Percentiles rank a stretch among this genome's conserved stretches.
Conservation (phyloP, 92 coral and sea anemone genomes). For the Epizoanthus stellaris region DNA sequence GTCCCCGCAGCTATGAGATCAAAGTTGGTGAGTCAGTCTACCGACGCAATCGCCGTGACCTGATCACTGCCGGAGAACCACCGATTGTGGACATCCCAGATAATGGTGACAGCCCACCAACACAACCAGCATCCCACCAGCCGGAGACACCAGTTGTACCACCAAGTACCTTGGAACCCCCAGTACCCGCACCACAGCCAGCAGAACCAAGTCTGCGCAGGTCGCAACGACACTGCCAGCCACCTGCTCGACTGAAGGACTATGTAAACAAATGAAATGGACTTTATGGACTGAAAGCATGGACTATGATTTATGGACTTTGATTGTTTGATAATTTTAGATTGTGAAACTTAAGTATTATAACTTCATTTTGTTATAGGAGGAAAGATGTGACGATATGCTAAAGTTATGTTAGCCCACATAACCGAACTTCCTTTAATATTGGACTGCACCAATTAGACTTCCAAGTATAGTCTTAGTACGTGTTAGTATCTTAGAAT, state of each 20-base stretch:
- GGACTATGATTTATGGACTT: neutral
- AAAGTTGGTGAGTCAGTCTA: slow-evolving; percentile 28
- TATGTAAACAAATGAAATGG: neutral
- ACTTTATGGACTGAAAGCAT: neutral
- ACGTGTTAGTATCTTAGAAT: neutral
- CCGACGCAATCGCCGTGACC: slow-evolving; percentile 46
- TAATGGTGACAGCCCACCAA: neutral
- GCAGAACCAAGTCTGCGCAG: no score
- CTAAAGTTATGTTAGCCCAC: neutral
- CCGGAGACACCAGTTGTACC: neutral
- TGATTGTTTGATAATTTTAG: neutral
- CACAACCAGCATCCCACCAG: neutral
- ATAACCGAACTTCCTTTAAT: neutral
- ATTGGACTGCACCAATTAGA: neutral
- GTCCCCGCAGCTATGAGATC: slow-evolving; percentile 45
- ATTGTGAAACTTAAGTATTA: neutral
- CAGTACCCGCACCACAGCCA: neutral
- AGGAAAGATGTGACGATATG: slow-evolving; percentile 4
- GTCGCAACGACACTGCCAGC: neutral
- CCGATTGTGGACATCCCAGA: neutral
- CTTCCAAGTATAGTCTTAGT: neutral
- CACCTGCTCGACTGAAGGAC: neutral
- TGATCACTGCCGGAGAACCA: slow-evolving; percentile 36
- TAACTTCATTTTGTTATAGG: neutral
- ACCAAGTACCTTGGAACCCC: neutral